Evolutionary conservation across 2,888 invertebrate species (phyloP).

Genomic region (Philaethria dido): DNA sequence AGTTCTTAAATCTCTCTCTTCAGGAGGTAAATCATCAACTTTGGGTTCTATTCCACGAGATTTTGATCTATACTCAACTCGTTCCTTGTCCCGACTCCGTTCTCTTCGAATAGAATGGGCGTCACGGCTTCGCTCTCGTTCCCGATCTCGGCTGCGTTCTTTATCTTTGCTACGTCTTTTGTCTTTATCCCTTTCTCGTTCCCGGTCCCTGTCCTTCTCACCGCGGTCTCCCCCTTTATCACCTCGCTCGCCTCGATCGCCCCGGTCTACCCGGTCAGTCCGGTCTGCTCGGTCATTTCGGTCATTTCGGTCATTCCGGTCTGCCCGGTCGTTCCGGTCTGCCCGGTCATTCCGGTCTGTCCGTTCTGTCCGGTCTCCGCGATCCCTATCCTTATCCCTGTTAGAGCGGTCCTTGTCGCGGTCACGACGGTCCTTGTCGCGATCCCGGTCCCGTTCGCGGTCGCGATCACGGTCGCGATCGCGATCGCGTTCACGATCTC

Average conservation of each 20-base stretch:
- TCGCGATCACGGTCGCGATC: constrained; percentile 55
- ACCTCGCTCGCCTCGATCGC: background rate
- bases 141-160: constrained; percentile 46
- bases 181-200: constrained; percentile 49
- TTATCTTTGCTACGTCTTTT: constrained; percentile 54
- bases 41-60: constrained; percentile 83
- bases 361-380: background rate
- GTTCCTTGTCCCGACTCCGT: constrained; percentile 63
- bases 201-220: constrained; percentile 43
- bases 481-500: constrained; percentile 59
- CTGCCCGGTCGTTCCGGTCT: no score
- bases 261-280: background rate
- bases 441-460: background rate
- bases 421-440: constrained; percentile 44
- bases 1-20: constrained; percentile 99
- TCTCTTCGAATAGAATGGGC: constrained; percentile 46
- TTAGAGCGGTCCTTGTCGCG: constrained; percentile 1
- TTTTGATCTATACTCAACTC: constrained; percentile 70
- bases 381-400: constrained; percentile 6
- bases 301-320: no score
- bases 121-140: constrained; percentile 59
- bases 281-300: no score
- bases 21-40: constrained; percentile 93
- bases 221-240: constrained; percentile 52
- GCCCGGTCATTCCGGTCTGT: background rate